Evolutionary conservation across 2,888 invertebrate species (phyloP), one percentile per base, ranked within the genome.

Genomic region (Lacanobia oleracea): DNA sequence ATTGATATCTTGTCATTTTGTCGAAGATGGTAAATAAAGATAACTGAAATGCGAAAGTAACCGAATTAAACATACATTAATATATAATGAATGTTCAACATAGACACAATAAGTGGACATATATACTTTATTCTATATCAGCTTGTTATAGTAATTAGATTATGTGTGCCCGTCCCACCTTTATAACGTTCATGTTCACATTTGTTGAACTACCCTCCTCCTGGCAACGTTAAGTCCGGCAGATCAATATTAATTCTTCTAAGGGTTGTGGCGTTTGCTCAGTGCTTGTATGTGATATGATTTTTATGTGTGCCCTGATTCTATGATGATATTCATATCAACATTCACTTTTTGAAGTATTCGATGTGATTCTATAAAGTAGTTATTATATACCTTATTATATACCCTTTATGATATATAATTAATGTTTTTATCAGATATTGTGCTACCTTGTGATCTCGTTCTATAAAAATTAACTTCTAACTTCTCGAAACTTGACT

Each of bases 191-290:
- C 63, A 8, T 59, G 18, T 33, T 37, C 67, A 53, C 51, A 51
- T 53, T 61, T 59, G 6, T 48, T 50, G n/a, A 10, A 43, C 37
- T 33, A 40, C 21, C 56, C 60, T 43, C 45, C 61, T 14, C 48
- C 48, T 75, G 37, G 54, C 56, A 63, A 21, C 18, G 48, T 48
- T 45, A 33, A 59, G 64, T 37, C 71, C 65, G 33, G 59, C 59
- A 71, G 71, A 65, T 67, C 54, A 56, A 72, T 68, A 75, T 70
- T 75, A 54, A 82, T 82, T 88, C 83, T 91, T 90, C 87, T 86
- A 82, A 89, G 85, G 93, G 92, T 94, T 93, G 93, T 93, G 92
- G 88, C 88, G 90, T 90, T 91, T 91, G 92, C 92, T 93, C 93
- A 93, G 88, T 89, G 88, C 90, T 90, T 90, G 72, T 79, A 81